Evolutionary conservation across 2,113 vertebrate genomes (phyloP).

Genomic region (Petaurus breviceps): DNA sequence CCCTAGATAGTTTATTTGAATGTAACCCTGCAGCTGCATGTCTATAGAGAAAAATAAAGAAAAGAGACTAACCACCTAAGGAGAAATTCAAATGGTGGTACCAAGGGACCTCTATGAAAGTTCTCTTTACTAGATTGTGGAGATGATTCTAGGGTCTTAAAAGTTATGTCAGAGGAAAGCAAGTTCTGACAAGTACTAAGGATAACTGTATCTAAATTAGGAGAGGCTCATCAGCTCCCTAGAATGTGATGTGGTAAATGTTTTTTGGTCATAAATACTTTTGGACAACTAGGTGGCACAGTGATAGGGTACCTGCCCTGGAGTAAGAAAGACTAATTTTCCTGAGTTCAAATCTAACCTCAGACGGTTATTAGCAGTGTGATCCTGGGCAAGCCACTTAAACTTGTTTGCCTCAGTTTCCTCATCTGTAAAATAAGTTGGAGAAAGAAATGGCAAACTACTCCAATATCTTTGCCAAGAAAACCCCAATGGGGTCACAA

Average conservation of each 20-base stretch:
- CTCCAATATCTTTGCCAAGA: not conserved
- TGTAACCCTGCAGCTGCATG: not conserved
- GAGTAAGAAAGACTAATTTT: not conserved
- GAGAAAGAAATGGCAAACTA: not conserved
- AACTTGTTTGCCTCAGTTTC: not conserved
- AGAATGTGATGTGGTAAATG: not conserved
- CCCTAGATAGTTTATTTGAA: not conserved
- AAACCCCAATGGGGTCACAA: not conserved
- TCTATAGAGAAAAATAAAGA: not conserved
- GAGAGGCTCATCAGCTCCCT: not conserved
- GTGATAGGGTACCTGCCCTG: not conserved
- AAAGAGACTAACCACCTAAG: not conserved
- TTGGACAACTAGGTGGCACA: not conserved
- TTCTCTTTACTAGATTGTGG: not conserved
- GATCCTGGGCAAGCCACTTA: not conserved
- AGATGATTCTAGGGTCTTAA: not conserved
- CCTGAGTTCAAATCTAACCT: not conserved
- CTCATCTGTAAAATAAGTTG: not conserved
- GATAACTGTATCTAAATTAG: not conserved
- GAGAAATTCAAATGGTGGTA: not conserved
- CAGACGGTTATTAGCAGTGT: not conserved
- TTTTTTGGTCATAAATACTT: not conserved
- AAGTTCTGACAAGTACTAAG: not conserved
- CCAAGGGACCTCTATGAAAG: not conserved
- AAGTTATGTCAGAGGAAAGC: not conserved